Base-by-base conservation (phyloP, 1,140 invertebrate species). In the Rhagoletis pomonella region DNA sequence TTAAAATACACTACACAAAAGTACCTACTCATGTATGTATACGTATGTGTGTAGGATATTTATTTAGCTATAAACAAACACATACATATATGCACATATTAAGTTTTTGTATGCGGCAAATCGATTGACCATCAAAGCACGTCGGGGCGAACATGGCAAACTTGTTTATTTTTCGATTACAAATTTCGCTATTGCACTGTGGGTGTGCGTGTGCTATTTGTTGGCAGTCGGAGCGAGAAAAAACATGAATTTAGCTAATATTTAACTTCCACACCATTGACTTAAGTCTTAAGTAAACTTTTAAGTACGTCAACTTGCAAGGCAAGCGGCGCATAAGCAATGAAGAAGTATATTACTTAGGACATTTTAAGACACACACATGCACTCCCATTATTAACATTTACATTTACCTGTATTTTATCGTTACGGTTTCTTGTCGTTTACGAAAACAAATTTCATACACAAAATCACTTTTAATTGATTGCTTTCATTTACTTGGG, bases 231-330 rank as follows among this genome's bases (percentile, higher is more conserved):
- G 50, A 55, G 9, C 9, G 17, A 9, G n/a, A 73, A 47, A 73
- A 12, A 42, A 73, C 17, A n/a, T 14, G 44, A 77, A 77, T 47
- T 19, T 39, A 29, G 64, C 29, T 2, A 77, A n/a, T 77, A 77
- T 77, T 77, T 17, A 77, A 77, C n/a, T 77, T 77, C 44, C 73
- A 73, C 67, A 47, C 42, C 67, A 55, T 77, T 77, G 73, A 77
- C 44, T 55, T 50, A 77, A 44, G 44, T 3, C 73, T 77, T 77
- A 77, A 55, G 47, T 77, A 77, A 50, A 77, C 73, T 77, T 50
- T 44, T 77, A 77, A 50, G 14, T 55, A 1, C 29, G 29, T 29
- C 29, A 29, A 29, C 55, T 47, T 55, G 14, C 44, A 14, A 50
- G 17, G 44, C 39, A 50, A 77, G n/a, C 5, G 55, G 5, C n/a